Evolutionary conservation across 2,113 vertebrate species (phyloP).

Genomic region (Melanerpes aurifrons): DNA sequence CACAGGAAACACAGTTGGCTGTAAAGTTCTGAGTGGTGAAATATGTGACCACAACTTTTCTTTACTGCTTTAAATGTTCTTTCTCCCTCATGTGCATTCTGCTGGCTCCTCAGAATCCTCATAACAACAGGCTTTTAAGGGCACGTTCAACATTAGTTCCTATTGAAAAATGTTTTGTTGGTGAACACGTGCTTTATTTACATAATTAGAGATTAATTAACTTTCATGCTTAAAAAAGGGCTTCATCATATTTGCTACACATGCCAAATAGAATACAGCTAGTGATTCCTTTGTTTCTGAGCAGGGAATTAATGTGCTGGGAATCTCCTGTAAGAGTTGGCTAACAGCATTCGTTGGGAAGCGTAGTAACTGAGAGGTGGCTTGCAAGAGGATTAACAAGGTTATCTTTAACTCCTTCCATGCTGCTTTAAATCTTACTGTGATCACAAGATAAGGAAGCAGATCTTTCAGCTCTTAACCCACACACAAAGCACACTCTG

Average conservation of each 20-base stretch:
- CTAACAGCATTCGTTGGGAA: background rate
- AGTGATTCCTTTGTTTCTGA: background rate
- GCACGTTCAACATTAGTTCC: background rate
- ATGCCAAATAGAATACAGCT: background rate
- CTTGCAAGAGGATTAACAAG: accelerated
- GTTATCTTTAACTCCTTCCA: background rate
- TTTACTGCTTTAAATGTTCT: background rate
- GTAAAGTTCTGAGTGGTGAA: background rate
- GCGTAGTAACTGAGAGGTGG: background rate
- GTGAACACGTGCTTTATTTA: background rate
- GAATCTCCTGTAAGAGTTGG: background rate
- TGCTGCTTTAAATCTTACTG: background rate
- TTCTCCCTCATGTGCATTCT: background rate
- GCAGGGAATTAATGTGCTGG: background rate
- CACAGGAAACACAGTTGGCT: background rate
- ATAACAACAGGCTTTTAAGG: background rate
- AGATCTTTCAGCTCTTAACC: background rate
- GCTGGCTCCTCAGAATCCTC: background rate
- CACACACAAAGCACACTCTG: background rate
- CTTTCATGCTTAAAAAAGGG: background rate
- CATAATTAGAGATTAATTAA: background rate
- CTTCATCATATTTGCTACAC: background rate
- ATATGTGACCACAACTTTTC: background rate
- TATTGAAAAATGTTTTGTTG: background rate
- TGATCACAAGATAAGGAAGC: background rate